Base-by-base conservation (phyloP, 1,140 invertebrate genomes). In the Argopecten irradians region DNA sequence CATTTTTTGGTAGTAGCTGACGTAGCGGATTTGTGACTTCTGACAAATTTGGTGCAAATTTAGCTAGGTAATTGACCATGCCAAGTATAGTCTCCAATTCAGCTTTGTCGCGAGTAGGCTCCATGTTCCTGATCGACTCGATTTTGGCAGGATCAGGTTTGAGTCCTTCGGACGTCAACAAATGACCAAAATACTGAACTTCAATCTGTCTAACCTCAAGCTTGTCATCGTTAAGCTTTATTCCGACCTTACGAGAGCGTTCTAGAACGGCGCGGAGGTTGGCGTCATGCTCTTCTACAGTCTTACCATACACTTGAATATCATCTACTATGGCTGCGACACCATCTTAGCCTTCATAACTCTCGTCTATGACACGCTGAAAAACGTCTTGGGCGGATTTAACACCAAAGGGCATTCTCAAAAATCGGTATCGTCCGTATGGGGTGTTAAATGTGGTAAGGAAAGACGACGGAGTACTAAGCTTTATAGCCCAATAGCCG, bases 281-380 rank as follows among this genome's bases (percentile, higher is more conserved):
- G 35, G 86, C 35, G 86, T 95, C 93, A 90, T 95, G 94, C 88
- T 96, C 92, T 84, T 89, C 90, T 87, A 83, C 82, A 88, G 85
- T 90, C 1, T 71, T 32, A 16, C 90, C 95, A 84, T 86, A 93
- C 5, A 96, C 89, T n/a, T 95, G 46, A 9, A 95, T 92, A 87
- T 96, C 95, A 91, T 96, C 95, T n/a, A 94, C 90, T 82, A 95
- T 95, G 2, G 93, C 89, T n/a, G 90, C 92, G 28, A 94, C 91
- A 82, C 94, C 93, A 33, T 85, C 16, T 28, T 95, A 87, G 43
- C 92, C 92, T 86, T 93, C 92, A 90, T 93, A 94, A 82, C 93
- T 93, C 88, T 94, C 90, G 35, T 91, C 88, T 85, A 94, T 94
- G 84, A 88, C 86, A 83, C 91, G 85, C 86, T 95, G 93, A 91